Conservation (phyloP, 2,888 invertebrate species). For the Dicyrtoma fusca region DNA sequence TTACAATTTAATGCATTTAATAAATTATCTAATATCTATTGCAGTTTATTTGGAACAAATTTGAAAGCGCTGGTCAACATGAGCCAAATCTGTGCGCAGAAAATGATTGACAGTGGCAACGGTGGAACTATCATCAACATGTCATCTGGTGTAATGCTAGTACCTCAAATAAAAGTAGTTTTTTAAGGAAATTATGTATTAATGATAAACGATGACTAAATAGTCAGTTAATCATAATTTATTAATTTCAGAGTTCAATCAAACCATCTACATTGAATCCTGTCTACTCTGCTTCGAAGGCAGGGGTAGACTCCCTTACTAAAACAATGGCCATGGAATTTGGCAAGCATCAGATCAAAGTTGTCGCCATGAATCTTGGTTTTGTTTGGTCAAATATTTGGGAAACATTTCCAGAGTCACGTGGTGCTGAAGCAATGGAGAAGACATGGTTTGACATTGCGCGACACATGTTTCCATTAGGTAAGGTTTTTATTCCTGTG, state of each 20-base stretch:
- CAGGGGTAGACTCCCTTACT: not conserved
- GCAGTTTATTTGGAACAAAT: not conserved
- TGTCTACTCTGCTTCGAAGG: not conserved
- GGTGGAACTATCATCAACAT: not conserved
- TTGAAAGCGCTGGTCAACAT: not conserved
- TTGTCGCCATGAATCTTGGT: not conserved
- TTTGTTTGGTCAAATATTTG: not conserved
- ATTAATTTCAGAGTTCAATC: not conserved
- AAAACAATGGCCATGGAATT: slow-evolving; percentile 1
- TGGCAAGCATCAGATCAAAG: not conserved
- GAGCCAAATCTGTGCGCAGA: not conserved
- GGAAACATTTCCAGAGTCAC: too few species aligned
- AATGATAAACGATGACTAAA: not conserved
- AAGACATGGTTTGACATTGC: not conserved
- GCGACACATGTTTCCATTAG: slow-evolving; percentile 1
- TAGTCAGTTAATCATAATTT: not conserved
- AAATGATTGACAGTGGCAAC: not conserved
- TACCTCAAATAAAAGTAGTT: not conserved
- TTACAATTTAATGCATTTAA: not conserved
- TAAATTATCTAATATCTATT: not conserved
- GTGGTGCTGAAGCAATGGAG: too few species aligned
- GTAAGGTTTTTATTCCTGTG: slow-evolving; percentile 35
- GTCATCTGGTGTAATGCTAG: not conserved
- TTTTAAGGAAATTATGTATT: not conserved
- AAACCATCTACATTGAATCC: not conserved